Evolutionary conservation across 2,113 vertebrate species (phyloP).

Genomic region (Heterochromis multidens): DNA sequence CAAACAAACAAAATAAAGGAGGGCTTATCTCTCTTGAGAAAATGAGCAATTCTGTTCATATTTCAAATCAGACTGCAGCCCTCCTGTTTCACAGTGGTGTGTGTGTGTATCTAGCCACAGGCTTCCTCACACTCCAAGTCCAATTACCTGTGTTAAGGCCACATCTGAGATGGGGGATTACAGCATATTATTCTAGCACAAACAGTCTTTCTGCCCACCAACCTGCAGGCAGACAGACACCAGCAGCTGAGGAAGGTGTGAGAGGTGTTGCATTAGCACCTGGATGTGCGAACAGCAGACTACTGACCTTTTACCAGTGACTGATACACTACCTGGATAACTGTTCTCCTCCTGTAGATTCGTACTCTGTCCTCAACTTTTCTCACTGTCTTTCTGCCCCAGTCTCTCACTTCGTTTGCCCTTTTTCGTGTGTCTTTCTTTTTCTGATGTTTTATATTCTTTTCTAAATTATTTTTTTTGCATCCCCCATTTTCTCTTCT

Average conservation of each 20-base stretch:
- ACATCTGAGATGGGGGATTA: slow-evolving; percentile 69
- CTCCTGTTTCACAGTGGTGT: slow-evolving; percentile 19
- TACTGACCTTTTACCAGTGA: slow-evolving; percentile 70
- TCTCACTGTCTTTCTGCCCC: neutral
- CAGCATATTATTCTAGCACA: slow-evolving; percentile 72
- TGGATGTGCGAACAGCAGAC: slow-evolving; percentile 75
- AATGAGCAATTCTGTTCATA: slow-evolving; percentile 2
- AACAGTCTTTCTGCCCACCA: slow-evolving; percentile 69
- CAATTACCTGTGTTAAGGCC: slow-evolving; percentile 76
- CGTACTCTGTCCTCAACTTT: slow-evolving; percentile 25
- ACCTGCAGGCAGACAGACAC: slow-evolving; percentile 58
- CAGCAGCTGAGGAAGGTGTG: slow-evolving; percentile 55
- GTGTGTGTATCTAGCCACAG: slow-evolving; percentile 41
- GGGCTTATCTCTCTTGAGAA: neutral
- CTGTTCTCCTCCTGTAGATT: slow-evolving; percentile 20
- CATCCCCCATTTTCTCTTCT: slow-evolving; percentile 11
- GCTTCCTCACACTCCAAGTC: slow-evolving; percentile 60
- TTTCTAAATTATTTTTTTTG: neutral
- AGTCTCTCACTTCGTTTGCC: neutral
- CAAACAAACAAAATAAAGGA: neutral
- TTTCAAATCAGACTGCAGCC: slow-evolving; percentile 21
- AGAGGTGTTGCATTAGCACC: slow-evolving; percentile 83
- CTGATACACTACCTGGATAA: slow-evolving; percentile 61
- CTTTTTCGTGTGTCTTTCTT: neutral
- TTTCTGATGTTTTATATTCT: neutral